phyloP scores from a whole-genome alignment of 1,140 invertebrate species.

The Ceratoteleas bidentatus region DNA sequence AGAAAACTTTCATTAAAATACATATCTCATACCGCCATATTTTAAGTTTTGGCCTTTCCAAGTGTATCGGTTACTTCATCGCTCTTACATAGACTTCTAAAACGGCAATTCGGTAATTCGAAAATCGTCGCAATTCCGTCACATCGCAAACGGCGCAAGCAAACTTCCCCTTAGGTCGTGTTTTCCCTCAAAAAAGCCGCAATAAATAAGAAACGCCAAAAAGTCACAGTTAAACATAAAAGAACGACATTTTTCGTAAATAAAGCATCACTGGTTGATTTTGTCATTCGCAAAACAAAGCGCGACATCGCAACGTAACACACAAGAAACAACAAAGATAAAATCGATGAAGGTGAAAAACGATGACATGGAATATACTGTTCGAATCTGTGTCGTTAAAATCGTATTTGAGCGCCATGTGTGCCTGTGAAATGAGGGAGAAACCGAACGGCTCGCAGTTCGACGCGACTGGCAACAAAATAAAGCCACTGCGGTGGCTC shows the following conservation, averaged over 20 bases:
- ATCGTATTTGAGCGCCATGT: background rate
- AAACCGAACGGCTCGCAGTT: background rate
- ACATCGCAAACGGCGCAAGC: constrained; percentile 21
- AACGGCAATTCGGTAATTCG: background rate
- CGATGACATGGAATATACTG: constrained; percentile 12
- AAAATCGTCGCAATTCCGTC: constrained; percentile 3
- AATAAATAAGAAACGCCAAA: constrained; percentile 1
- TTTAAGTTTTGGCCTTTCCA: constrained; percentile 58
- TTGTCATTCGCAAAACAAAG: background rate
- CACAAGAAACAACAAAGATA: background rate
- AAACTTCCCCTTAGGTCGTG: constrained; percentile 14
- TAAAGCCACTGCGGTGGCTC: too few relatives aligned
- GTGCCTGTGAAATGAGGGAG: background rate
- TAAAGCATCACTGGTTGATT: background rate
- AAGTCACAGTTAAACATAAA: background rate
- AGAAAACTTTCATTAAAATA: constrained; percentile 61
- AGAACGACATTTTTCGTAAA: background rate
- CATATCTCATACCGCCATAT: constrained; percentile 43
- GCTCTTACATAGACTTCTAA: constrained; percentile 17
- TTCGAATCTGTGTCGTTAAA: background rate
- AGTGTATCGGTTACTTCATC: too few relatives aligned
- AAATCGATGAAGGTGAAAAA: constrained; percentile 3
- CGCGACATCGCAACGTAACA: background rate
- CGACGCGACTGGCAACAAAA: constrained; percentile 20
- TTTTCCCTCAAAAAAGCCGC: background rate